Conservation (phyloP, 2,113 vertebrate genomes). For the Burhinus bistriatus region DNA sequence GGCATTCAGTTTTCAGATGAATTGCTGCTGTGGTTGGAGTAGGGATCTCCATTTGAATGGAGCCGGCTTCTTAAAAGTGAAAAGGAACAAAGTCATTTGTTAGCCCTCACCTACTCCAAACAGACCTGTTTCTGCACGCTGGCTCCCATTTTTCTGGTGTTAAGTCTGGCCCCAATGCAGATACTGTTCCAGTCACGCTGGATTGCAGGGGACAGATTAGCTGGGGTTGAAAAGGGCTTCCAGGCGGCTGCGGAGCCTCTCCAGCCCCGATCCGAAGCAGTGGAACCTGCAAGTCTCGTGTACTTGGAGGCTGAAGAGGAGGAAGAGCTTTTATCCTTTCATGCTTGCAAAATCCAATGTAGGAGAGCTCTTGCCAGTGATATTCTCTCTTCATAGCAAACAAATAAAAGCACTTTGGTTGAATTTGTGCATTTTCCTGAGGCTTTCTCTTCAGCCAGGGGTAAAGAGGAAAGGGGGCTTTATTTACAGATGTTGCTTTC, state of each 20-base stretch:
- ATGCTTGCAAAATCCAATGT: background rate
- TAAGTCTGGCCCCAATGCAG: background rate
- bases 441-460: background rate
- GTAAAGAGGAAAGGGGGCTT: background rate
- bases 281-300: background rate
- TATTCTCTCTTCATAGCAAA: background rate
- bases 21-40: background rate
- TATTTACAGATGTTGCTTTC: slow-evolving; percentile 14
- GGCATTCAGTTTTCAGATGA: background rate
- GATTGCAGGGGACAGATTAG: background rate
- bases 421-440: background rate
- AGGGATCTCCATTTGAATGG: background rate
- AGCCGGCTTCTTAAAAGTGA: background rate
- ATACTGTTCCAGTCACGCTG: background rate
- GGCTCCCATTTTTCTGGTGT: background rate
- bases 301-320: background rate
- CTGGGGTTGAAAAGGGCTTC: background rate
- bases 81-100: background rate
- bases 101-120: background rate
- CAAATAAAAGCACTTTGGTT: background rate
- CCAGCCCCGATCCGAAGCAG: background rate
- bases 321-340: slow-evolving; percentile 1
- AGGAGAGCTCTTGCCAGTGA: background rate
- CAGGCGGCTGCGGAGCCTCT: background rate
- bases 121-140: background rate